Evolutionary conservation across 2,888 invertebrate genomes (phyloP).

Genomic region (Nymphalis polychloros): DNA sequence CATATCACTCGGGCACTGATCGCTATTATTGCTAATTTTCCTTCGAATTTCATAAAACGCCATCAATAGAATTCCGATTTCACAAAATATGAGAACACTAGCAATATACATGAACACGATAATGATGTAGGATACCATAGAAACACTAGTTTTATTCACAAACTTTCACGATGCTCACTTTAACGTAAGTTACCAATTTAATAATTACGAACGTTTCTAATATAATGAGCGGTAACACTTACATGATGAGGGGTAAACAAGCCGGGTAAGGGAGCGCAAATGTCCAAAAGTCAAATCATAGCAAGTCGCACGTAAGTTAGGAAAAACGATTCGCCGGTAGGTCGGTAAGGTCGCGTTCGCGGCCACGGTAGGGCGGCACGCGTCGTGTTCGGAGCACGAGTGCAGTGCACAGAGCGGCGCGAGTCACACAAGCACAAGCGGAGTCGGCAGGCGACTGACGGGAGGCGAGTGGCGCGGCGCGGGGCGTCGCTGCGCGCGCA

Average conservation of each 20-base stretch:
- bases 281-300: constrained; percentile 79
- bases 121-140: constrained; percentile 29
- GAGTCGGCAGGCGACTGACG: constrained; percentile 84
- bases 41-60: constrained; percentile 78
- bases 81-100: constrained; percentile 51
- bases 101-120: constrained; percentile 24
- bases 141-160: constrained; percentile 68
- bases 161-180: constrained; percentile 76
- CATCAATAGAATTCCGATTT: constrained; percentile 54
- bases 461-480: constrained; percentile 72
- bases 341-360: constrained; percentile 83
- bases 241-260: constrained; percentile 81
- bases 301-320: constrained; percentile 78
- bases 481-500: constrained; percentile 76
- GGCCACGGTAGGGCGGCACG: constrained; percentile 81
- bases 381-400: constrained; percentile 81
- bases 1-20: constrained; percentile 56
- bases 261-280: constrained; percentile 77
- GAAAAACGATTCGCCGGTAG: constrained; percentile 81
- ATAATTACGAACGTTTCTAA: constrained; percentile 67
- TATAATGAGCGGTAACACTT: constrained; percentile 78
- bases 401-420: constrained; percentile 81
- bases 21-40: constrained; percentile 64
- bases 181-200: constrained; percentile 78
- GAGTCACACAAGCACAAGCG: constrained; percentile 82